Evolutionary conservation across 2,797 vertebrate species (phyloP).

Genomic region (Coregonus ussuriensis): DNA sequence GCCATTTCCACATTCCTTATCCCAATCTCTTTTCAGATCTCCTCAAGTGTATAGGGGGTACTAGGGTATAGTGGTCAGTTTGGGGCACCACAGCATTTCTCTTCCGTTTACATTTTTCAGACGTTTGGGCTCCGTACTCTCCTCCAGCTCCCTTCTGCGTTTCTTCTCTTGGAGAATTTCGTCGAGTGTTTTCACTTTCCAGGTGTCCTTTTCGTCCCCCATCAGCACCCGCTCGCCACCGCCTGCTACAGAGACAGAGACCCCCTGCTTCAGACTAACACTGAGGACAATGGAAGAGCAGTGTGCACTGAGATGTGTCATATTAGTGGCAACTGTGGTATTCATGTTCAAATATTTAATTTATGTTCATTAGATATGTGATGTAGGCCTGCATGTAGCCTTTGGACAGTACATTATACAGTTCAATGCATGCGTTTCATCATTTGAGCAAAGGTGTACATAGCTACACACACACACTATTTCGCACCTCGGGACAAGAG

Average conservation of each 20-base stretch:
- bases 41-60: too few species aligned
- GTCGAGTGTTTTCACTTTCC: slow-evolving; percentile 99
- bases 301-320: neutral
- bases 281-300: slow-evolving; percentile 6
- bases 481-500: neutral
- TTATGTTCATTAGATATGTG: neutral
- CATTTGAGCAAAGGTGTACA: neutral
- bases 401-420: neutral
- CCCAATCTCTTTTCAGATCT: too few species aligned
- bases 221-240: slow-evolving; percentile 84
- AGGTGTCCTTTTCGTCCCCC: slow-evolving; percentile 99
- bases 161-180: slow-evolving; percentile 98
- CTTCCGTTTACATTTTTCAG: slow-evolving; percentile 85
- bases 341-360: neutral
- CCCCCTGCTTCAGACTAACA: slow-evolving; percentile 4
- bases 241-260: slow-evolving; percentile 54
- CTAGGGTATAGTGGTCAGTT: neutral
- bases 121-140: slow-evolving; percentile 88
- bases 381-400: neutral
- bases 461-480: neutral
- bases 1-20: too few species aligned
- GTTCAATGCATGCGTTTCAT: neutral
- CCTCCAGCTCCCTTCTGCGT: slow-evolving; percentile 93
- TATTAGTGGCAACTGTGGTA: neutral
- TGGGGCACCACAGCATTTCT: neutral